These are phyloP conservation scores for Anabas testudineus DNA, from an alignment of 2,797 vertebrate species.

Conservation along the genomic window DNA sequence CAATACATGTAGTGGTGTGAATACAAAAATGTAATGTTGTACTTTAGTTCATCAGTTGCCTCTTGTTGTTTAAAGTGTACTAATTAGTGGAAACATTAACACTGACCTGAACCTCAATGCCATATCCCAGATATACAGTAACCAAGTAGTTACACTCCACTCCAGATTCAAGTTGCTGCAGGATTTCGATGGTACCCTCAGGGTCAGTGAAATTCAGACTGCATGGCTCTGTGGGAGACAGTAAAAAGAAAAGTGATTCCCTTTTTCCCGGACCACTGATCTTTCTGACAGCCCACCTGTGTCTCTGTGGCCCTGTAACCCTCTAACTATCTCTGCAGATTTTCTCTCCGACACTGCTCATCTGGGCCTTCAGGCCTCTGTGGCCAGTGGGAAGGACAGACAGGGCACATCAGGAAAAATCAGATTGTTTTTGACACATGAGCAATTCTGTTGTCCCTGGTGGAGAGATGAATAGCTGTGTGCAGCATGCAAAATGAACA, in stretches of 20 bases:
- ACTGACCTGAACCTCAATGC: constrained; percentile 97
- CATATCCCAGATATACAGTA: constrained; percentile 95
- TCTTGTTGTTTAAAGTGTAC: too few species aligned
- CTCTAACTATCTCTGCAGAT: constrained; percentile 71
- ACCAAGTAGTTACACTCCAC: constrained; percentile 93
- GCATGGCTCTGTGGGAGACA: constrained; percentile 88
- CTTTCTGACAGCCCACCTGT: constrained; percentile 75
- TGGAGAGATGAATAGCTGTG: constrained; percentile 51
- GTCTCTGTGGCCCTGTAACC: constrained; percentile 66
- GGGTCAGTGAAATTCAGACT: constrained; percentile 92
- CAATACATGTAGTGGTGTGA: neutral
- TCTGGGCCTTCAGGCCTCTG: constrained; percentile 62
- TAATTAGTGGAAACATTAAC: neutral
- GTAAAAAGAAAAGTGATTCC: constrained; percentile 74
- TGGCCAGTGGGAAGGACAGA: constrained; percentile 64
- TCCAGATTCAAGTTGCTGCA: constrained; percentile 79
- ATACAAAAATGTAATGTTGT: too few species aligned
- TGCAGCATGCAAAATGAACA: constrained; percentile 60
- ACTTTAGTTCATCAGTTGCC: neutral
- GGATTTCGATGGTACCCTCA: constrained; percentile 91
- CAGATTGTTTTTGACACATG: constrained; percentile 81
- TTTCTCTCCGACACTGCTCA: constrained; percentile 60
- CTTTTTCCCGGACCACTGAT: constrained; percentile 70
- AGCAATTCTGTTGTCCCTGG: constrained; percentile 66
- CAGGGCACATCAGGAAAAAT: constrained; percentile 73